These are phyloP conservation scores for Ctenopoma kingsleyae DNA, from an alignment of 2,797 vertebrate genomes.

Conservation along the genomic window DNA sequence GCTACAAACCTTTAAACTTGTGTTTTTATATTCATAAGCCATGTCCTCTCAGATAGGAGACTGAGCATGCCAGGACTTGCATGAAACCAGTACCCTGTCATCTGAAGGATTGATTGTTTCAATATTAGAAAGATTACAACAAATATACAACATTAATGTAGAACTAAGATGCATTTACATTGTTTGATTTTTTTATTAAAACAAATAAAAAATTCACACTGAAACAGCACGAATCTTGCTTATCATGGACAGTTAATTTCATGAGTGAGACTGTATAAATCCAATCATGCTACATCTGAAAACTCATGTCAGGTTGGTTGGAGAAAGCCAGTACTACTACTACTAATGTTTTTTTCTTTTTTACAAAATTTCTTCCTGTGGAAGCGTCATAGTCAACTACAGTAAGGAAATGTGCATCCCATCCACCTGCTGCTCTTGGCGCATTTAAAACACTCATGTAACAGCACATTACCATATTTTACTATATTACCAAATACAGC, in stretches of 20 bases:
- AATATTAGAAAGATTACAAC: conserved; percentile 29
- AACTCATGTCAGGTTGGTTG: conserved; percentile 21
- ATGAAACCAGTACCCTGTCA: conserved; percentile 47
- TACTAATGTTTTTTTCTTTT: neutral
- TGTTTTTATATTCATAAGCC: conserved; percentile 40
- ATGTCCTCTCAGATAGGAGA: conserved; percentile 24
- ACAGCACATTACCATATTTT: conserved; percentile 9
- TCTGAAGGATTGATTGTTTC: conserved; percentile 23
- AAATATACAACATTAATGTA: conserved; percentile 38
- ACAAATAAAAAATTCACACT: neutral
- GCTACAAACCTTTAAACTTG: neutral
- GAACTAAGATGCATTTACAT: conserved; percentile 24
- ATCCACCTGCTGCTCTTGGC: conserved; percentile 31
- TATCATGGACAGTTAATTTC: conserved; percentile 17
- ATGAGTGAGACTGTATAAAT: conserved; percentile 54
- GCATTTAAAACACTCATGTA: conserved; percentile 22
- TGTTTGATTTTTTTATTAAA: neutral
- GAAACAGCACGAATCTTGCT: conserved; percentile 39
- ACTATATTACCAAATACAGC: conserved; percentile 7
- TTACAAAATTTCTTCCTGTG: conserved; percentile 81
- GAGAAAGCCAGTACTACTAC: conserved; percentile 33
- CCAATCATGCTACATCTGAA: conserved; percentile 34
- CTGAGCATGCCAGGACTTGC: conserved; percentile 36
- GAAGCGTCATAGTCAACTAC: conserved; percentile 70
- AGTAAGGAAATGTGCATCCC: conserved; percentile 48